phyloP scores from a whole-genome alignment of 1,140 invertebrate species.

The Chelonus insularis region DNA sequence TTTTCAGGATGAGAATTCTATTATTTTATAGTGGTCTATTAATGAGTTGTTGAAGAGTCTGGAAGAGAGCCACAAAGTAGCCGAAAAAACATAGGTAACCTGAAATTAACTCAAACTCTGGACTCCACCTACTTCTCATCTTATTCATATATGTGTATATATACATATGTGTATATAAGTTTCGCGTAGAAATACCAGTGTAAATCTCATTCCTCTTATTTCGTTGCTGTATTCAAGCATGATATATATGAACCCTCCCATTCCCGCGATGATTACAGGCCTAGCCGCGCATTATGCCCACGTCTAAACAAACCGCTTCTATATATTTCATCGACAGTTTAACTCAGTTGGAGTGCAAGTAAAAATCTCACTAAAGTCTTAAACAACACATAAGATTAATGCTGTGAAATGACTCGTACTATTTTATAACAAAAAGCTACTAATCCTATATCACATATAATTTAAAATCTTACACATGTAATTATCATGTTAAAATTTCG shows the following conservation, averaged over 20 bases:
- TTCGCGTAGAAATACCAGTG: neutral
- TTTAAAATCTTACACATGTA: too few species aligned
- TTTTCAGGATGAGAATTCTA: neutral
- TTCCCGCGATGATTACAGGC: constrained; percentile 20
- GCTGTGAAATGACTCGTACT: neutral
- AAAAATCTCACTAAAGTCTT: too few species aligned
- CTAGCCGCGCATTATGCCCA: constrained; percentile 10
- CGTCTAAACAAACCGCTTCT: constrained; percentile 17
- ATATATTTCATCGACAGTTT: constrained; percentile 11
- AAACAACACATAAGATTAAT: too few species aligned
- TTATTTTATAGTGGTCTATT: constrained; percentile 17
- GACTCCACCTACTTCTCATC: neutral
- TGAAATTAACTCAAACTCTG: constrained; percentile 8
- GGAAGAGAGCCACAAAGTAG: constrained; percentile 15
- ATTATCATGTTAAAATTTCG: neutral
- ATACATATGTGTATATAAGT: neutral
- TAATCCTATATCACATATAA: too few species aligned
- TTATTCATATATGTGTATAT: neutral
- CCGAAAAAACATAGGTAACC: constrained; percentile 13
- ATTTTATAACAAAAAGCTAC: too few species aligned
- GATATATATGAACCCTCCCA: constrained; percentile 18
- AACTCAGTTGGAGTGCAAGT: neutral
- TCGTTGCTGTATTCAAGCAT: neutral
- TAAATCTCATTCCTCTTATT: neutral
- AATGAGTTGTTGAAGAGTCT: constrained; percentile 14